Evolutionary conservation across 2,797 vertebrate species (phyloP).

Genomic region (Enteromius unitaeniatus): DNA sequence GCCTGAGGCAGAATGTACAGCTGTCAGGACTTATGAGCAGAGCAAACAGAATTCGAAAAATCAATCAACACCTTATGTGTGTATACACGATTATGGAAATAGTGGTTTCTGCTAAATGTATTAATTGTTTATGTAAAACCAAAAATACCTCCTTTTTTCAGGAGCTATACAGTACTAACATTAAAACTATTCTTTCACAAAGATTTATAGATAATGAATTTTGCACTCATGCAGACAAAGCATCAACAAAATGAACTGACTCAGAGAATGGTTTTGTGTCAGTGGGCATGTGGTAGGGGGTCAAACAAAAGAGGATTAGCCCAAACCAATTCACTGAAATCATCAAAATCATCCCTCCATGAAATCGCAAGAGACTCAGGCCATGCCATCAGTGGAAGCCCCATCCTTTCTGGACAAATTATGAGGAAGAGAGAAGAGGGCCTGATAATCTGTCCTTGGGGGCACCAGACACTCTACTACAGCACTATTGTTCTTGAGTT

Average conservation of each 20-base stretch:
- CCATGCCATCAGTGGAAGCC: conserved; percentile 36
- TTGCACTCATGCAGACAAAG: conserved; percentile 23
- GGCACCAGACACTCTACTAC: conserved; percentile 35
- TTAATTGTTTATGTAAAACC: not conserved
- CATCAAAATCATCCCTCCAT: conserved; percentile 50
- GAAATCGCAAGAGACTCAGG: conserved; percentile 45
- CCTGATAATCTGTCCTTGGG: conserved; percentile 50
- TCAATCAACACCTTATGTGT: not conserved
- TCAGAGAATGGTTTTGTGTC: conserved; percentile 51
- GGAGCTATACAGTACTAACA: not conserved
- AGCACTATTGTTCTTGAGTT: conserved; percentile 20
- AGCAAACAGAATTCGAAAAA: conserved; percentile 13
- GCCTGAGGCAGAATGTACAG: conserved; percentile 43
- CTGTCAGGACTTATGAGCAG: conserved; percentile 17
- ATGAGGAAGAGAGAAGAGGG: conserved; percentile 47
- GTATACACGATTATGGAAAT: not conserved
- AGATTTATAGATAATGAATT: conserved; percentile 1
- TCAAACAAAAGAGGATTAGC: conserved; percentile 59
- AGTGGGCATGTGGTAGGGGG: conserved; percentile 57
- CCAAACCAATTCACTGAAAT: conserved; percentile 56
- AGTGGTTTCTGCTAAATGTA: not conserved
- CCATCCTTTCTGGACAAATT: conserved; percentile 52
- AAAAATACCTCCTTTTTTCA: not conserved
- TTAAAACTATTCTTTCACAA: not conserved
- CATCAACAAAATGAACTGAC: conserved; percentile 31